phyloP scores from a whole-genome alignment of 2,113 vertebrate species.

The Microcebus jonahi region DNA sequence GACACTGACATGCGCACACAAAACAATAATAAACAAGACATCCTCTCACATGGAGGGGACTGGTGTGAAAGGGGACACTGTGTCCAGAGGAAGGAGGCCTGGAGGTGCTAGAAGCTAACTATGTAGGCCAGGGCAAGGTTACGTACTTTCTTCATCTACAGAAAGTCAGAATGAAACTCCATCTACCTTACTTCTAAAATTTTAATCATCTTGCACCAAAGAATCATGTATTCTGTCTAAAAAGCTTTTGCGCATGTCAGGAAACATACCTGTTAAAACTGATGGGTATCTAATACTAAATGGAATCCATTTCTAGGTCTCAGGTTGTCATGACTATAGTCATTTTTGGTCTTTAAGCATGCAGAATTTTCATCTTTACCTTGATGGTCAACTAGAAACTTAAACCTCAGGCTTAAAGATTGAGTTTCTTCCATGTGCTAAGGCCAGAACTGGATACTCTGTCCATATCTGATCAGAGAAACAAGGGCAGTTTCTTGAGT shows the following conservation, averaged over 20 bases:
- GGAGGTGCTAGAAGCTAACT: background rate
- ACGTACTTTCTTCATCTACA: background rate
- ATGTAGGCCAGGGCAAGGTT: background rate
- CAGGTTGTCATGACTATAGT: slow-evolving; percentile 4
- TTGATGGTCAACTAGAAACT: slow-evolving; percentile 16
- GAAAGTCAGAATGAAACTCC: slow-evolving; percentile 25
- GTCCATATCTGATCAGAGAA: slow-evolving; percentile 58
- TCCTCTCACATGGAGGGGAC: background rate
- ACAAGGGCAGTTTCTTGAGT: slow-evolving; percentile 58
- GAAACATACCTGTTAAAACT: slow-evolving; percentile 22
- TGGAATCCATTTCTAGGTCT: slow-evolving; percentile 26
- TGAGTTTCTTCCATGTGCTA: slow-evolving; percentile 51
- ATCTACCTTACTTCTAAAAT: slow-evolving; percentile 35
- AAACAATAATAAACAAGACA: slow-evolving; percentile 19
- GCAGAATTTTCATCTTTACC: slow-evolving; percentile 39
- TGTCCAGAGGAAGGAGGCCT: background rate
- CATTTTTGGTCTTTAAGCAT: slow-evolving; percentile 10
- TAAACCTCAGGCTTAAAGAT: slow-evolving; percentile 48
- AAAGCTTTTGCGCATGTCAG: slow-evolving; percentile 3
- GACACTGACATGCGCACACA: background rate
- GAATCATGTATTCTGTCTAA: slow-evolving; percentile 26
- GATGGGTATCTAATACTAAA: background rate
- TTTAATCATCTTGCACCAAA: background rate
- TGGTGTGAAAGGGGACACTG: background rate
- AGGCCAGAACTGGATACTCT: slow-evolving; percentile 58